Evolutionary conservation across 2,797 vertebrate genomes (phyloP), one percentile per base, ranked within the genome.

Genomic region (Neoniphon sammara): DNA sequence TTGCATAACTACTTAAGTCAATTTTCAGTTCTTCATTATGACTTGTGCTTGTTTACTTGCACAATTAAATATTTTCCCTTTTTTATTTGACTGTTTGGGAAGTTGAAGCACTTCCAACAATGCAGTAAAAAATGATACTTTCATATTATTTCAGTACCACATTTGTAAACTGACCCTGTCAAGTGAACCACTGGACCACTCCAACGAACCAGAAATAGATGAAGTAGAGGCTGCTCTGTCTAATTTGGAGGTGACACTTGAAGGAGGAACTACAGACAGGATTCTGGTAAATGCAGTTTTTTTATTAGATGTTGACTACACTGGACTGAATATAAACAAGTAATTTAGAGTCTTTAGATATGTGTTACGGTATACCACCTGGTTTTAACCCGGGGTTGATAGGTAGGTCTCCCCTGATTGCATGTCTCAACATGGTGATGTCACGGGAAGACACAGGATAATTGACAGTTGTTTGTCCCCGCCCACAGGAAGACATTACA

Each of bases 401-500:
- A 5, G 50, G 53, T 73, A 66, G 82, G 57, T 68, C 60, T 70
- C 61, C 1, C 4, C 21, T 87, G 76, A 86, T 85, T 66, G 82
- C 83, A 78, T 46, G 80, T 87, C 73, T 88, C 65, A 36, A 80
- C 80, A 44, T 56, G 65, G 52, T 78, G 81, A 86, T 70, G 71
- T 81, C 73, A 78, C 63, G 14, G 66, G 67, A 82, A 76, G 66
- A 82, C 72, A 25, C 57, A n/a, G 31, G 72, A 66, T 90, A 82
- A 90, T 73, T 89, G 61, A 85, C 77, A 67, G 67, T 85, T 90
- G 71, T 90, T 89, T 90, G 82, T 91, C 91, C 70, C 85, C 75
- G 92, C 85, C 90, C 57, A 70, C 90, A 99, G 98, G 98, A 98
- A 96, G 97, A 99, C 93, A 99, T 99, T 88, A 99, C 98, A 89